Evolutionary conservation across 2,113 vertebrate genomes (phyloP).

Genomic region (Centropus unirufus): DNA sequence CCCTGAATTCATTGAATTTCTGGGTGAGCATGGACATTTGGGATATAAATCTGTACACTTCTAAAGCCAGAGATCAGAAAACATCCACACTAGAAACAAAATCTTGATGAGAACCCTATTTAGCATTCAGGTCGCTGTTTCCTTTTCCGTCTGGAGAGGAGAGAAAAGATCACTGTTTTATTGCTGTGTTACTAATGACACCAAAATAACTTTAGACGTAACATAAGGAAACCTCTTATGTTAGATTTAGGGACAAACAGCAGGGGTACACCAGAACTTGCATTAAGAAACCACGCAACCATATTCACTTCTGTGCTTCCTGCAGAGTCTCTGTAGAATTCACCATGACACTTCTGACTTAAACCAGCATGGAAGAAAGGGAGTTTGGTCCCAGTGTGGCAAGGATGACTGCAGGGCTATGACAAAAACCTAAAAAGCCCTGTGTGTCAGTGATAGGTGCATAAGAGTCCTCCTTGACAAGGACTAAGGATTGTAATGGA

Average conservation of each 20-base stretch:
- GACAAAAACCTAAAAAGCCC: background rate
- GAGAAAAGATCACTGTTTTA: background rate
- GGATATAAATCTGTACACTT: background rate
- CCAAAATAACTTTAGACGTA: background rate
- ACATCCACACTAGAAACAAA: background rate
- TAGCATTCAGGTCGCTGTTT: background rate
- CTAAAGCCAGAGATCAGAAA: background rate
- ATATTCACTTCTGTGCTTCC: background rate
- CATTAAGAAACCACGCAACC: background rate
- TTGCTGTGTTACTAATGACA: background rate
- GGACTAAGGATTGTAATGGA: background rate
- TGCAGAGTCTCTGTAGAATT: background rate
- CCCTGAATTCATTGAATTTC: slow-evolving; percentile 48
- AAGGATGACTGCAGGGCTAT: fast-evolving
- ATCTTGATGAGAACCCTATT: background rate
- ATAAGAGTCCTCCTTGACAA: background rate
- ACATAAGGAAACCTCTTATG: background rate
- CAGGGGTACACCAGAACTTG: background rate
- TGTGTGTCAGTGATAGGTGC: fast-evolving
- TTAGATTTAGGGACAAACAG: background rate
- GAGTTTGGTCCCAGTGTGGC: background rate
- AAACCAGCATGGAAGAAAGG: background rate
- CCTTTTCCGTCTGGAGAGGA: background rate
- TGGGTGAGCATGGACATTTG: slow-evolving; percentile 24
- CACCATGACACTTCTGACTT: background rate